Conservation (phyloP, 2,797 vertebrate genomes). For the Epinephelus malabaricus region DNA sequence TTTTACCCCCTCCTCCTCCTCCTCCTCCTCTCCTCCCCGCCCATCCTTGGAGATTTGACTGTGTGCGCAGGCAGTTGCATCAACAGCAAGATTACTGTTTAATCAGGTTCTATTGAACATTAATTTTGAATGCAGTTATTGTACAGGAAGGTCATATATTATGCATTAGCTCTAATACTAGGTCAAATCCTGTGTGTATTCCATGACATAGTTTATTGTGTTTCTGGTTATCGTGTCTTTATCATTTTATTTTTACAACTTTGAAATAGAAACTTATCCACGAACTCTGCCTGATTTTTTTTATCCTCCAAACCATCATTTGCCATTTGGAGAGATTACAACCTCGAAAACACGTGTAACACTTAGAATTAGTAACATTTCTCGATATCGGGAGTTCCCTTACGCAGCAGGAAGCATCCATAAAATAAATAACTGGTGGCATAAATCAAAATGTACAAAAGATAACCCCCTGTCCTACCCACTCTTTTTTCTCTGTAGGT, state of each 20-base stretch:
- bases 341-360: neutral
- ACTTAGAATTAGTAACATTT: neutral
- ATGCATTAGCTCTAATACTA: slow-evolving; percentile 31
- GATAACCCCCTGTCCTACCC: neutral
- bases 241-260: too few species aligned
- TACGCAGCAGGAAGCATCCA: neutral
- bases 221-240: neutral
- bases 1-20: slow-evolving; percentile 15
- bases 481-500: slow-evolving; percentile 13
- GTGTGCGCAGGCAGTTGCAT: slow-evolving; percentile 34
- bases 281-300: neutral
- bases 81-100: slow-evolving; percentile 36
- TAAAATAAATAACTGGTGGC: slow-evolving; percentile 15
- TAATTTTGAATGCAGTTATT: slow-evolving; percentile 33
- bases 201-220: neutral
- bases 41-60: slow-evolving; percentile 41
- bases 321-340: neutral
- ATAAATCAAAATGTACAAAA: neutral
- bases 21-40: neutral
- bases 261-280: neutral
- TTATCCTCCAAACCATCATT: neutral
- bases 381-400: neutral
- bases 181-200: neutral
- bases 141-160: slow-evolving; percentile 34
- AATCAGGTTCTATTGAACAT: slow-evolving; percentile 38